Conservation (phyloP, 2,888 invertebrate species). For the Drosophila anomalata region DNA sequence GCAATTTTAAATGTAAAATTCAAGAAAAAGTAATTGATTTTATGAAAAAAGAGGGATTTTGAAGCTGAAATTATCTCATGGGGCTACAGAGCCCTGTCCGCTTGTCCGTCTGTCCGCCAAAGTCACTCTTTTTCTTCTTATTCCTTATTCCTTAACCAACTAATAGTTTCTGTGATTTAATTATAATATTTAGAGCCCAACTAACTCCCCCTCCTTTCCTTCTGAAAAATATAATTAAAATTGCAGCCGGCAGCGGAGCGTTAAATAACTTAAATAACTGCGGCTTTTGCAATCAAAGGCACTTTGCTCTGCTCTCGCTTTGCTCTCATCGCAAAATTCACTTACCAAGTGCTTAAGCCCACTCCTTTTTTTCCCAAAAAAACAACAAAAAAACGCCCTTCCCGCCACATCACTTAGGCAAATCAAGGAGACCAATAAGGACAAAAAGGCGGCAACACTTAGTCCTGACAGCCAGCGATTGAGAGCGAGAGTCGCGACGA, state of each 20-base stretch:
- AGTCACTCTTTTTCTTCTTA: too few relatives aligned
- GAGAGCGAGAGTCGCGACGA: constrained; percentile 20
- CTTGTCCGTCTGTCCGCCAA: too few relatives aligned
- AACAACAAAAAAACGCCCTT: constrained; percentile 14
- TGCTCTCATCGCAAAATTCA: constrained; percentile 30
- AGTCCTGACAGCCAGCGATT: constrained; percentile 35
- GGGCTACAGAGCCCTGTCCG: too few relatives aligned
- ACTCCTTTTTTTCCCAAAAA: too few relatives aligned
- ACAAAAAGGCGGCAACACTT: constrained; percentile 52
- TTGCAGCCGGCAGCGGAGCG: constrained; percentile 24
- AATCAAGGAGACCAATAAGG: constrained; percentile 73
- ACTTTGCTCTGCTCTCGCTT: constrained; percentile 35
- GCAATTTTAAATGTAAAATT: too few relatives aligned
- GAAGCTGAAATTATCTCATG: too few relatives aligned
- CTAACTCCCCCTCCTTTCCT: too few relatives aligned
- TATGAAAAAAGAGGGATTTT: too few relatives aligned
- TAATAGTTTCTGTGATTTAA: too few relatives aligned
- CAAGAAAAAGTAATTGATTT: too few relatives aligned
- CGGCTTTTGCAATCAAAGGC: constrained; percentile 72
- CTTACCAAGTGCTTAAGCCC: constrained; percentile 37
- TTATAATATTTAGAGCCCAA: too few relatives aligned
- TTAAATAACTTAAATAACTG: constrained; percentile 50
- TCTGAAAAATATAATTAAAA: constrained; percentile 64
- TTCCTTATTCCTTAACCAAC: too few relatives aligned
- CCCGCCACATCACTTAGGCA: constrained; percentile 63